Evolutionary conservation across 2,888 invertebrate genomes (phyloP).

Genomic region (Malthinus seriepunctatus): DNA sequence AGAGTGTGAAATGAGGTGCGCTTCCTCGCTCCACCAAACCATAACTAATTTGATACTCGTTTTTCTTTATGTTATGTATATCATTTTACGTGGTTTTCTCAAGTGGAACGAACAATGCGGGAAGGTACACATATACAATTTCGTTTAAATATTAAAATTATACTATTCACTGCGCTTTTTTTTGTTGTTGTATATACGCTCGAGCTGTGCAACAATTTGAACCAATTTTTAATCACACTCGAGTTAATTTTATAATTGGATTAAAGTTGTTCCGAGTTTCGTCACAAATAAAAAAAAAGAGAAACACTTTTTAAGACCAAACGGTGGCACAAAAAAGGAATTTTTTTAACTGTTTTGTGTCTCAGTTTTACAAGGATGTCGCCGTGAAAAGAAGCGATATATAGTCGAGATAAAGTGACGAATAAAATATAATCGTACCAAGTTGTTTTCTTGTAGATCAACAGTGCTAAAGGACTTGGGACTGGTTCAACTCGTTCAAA

Average conservation of each 20-base stretch:
- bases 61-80: constrained; percentile 45
- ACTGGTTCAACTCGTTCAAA: constrained; percentile 23
- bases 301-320: neutral
- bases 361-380: constrained; percentile 30
- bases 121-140: constrained; percentile 5
- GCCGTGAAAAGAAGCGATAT: constrained; percentile 28
- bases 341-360: constrained; percentile 24
- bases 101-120: constrained; percentile 41
- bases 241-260: no score
- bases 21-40: constrained; percentile 50
- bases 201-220: no score
- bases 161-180: constrained; percentile 1
- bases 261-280: no score
- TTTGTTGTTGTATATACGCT: neutral
- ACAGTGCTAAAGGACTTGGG: constrained; percentile 19
- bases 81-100: constrained; percentile 50
- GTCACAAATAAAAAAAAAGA: neutral
- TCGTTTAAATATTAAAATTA: constrained; percentile 1
- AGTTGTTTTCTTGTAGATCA: constrained; percentile 24
- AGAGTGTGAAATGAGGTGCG: constrained; percentile 54
- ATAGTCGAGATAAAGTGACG: constrained; percentile 25
- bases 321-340: constrained; percentile 15
- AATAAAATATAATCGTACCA: constrained; percentile 27
- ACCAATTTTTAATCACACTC: no score
- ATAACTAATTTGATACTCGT: constrained; percentile 52